These are phyloP conservation scores for Ptilonorhynchus violaceus DNA, from an alignment of 2,113 vertebrate genomes.

Conservation along the genomic window DNA sequence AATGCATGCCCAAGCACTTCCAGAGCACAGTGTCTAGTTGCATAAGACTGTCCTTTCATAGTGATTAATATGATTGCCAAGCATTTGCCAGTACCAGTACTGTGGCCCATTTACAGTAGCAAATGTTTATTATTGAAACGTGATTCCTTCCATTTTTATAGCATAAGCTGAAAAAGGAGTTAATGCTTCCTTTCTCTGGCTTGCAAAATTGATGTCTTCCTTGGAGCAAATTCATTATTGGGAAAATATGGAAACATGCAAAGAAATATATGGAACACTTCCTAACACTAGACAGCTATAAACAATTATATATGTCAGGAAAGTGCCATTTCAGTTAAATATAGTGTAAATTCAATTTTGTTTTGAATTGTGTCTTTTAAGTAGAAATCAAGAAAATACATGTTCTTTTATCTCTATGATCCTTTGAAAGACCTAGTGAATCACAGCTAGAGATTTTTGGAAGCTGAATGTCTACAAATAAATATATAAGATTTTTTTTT, in stretches of 20 bases:
- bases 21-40: background rate
- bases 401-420: background rate
- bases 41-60: background rate
- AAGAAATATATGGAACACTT: background rate
- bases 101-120: background rate
- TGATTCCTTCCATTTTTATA: background rate
- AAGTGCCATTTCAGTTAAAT: background rate
- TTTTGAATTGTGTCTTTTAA: background rate
- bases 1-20: conserved; percentile 30
- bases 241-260: background rate
- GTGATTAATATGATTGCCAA: conserved; percentile 28
- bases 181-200: background rate
- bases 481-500: background rate
- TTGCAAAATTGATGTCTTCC: background rate
- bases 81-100: background rate
- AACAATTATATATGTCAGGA: background rate
- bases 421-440: background rate
- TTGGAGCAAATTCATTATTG: background rate
- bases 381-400: background rate
- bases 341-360: background rate
- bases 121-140: background rate
- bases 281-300: background rate
- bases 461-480: background rate
- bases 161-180: background rate
- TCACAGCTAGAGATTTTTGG: background rate